Conservation (phyloP, 2,797 vertebrate genomes). For the Pogonophryne albipinna region DNA sequence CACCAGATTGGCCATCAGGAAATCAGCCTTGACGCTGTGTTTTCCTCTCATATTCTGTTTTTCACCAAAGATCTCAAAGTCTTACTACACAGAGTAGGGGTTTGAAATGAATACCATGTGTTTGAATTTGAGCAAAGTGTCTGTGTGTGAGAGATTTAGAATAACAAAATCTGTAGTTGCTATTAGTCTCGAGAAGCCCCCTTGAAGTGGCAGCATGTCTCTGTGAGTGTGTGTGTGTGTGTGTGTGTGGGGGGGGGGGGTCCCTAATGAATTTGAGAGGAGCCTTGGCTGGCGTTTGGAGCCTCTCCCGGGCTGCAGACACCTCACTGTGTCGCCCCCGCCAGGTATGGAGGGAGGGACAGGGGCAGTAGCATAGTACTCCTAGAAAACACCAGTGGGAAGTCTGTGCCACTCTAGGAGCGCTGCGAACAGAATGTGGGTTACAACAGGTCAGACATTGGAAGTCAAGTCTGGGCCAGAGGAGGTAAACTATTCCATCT, state of each 20-base stretch:
- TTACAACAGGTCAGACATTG: slow-evolving; percentile 89
- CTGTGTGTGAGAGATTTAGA: slow-evolving; percentile 73
- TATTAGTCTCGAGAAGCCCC: slow-evolving; percentile 80
- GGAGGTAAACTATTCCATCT: slow-evolving; percentile 88
- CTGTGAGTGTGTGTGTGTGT: slow-evolving; percentile 26
- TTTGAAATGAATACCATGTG: slow-evolving; percentile 84
- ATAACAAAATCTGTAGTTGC: slow-evolving; percentile 84
- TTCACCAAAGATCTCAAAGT: slow-evolving; percentile 79
- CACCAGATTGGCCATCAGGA: slow-evolving; percentile 78
- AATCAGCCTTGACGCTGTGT: slow-evolving; percentile 78
- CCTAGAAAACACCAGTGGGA: slow-evolving; percentile 78
- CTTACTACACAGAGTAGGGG: slow-evolving; percentile 62
- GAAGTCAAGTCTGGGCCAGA: slow-evolving; percentile 91
- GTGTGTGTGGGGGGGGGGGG: slow-evolving; percentile 29
- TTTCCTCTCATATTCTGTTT: slow-evolving; percentile 82
- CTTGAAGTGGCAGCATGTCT: slow-evolving; percentile 62
- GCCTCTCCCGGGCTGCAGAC: slow-evolving; percentile 59
- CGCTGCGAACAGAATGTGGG: slow-evolving; percentile 83
- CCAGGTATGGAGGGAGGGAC: slow-evolving; percentile 58
- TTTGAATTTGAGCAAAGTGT: slow-evolving; percentile 71
- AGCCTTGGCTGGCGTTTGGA: slow-evolving; percentile 60
- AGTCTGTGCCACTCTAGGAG: slow-evolving; percentile 80
- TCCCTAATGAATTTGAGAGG: slow-evolving; percentile 74
- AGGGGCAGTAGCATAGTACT: slow-evolving; percentile 56
- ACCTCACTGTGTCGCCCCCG: slow-evolving; percentile 57